These are phyloP conservation scores for Phylloscopus trochiloides DNA, from an alignment of 2,113 vertebrate species.

Conservation along the genomic window DNA sequence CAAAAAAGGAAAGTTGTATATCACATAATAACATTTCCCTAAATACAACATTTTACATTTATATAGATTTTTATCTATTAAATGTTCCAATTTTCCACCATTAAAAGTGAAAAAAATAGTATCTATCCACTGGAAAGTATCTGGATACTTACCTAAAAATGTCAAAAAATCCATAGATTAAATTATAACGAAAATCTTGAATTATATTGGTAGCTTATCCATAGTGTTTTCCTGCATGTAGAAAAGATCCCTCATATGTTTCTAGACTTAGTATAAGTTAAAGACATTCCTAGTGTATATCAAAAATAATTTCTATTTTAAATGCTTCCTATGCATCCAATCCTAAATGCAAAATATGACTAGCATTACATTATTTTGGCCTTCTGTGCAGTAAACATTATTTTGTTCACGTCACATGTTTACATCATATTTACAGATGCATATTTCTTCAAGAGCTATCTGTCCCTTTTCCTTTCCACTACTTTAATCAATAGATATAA, in stretches of 20 bases:
- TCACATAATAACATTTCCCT: not conserved
- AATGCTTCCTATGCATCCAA: not conserved
- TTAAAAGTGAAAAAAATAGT: not conserved
- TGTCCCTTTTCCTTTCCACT: not conserved
- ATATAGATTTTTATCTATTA: not conserved
- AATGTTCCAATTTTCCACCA: not conserved
- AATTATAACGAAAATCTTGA: not conserved
- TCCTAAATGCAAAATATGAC: not conserved
- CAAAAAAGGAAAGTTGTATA: not conserved
- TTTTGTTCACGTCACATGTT: not conserved
- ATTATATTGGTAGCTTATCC: not conserved
- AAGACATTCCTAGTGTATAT: not conserved
- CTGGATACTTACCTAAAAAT: not conserved
- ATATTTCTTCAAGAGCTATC: not conserved
- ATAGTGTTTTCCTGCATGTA: not conserved
- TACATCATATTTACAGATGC: not conserved
- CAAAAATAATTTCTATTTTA: not conserved
- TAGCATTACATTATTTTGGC: not conserved
- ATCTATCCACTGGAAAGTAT: not conserved
- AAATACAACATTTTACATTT: not conserved
- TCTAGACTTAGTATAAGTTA: not conserved
- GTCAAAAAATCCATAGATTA: rapidly evolving
- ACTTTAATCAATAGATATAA: not conserved
- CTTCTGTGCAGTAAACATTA: not conserved
- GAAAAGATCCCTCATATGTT: not conserved